These are phyloP conservation scores for Siderastrea siderea DNA, from an alignment of 92 coral and sea anemone species.

Conservation along the genomic window DNA sequence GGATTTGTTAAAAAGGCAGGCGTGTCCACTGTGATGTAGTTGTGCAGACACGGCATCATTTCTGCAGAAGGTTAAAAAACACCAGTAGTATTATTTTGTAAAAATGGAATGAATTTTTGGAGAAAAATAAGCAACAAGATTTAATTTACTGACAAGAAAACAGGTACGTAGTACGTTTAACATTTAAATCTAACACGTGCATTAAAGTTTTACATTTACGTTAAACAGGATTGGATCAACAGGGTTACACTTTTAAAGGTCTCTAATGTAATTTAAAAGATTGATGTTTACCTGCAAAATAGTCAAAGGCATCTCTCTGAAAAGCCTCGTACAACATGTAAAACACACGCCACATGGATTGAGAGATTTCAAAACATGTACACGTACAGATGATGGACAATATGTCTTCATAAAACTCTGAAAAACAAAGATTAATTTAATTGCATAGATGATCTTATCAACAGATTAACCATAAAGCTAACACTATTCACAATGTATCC, in stretches of 20 bases:
- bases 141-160: too few relatives aligned
- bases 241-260: too few relatives aligned
- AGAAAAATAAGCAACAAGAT: too few relatives aligned
- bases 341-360: constrained; percentile 91
- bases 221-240: too few relatives aligned
- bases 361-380: constrained; percentile 91
- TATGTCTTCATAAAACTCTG: constrained; percentile 95
- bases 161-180: too few relatives aligned
- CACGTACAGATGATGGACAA: constrained; percentile 92
- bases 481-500: neutral
- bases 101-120: too few relatives aligned
- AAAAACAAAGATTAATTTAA: neutral
- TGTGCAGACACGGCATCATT: constrained; percentile 97
- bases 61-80: constrained; percentile 57
- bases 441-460: too few relatives aligned
- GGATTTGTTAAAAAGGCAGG: constrained; percentile 92
- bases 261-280: too few relatives aligned
- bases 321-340: constrained; percentile 91
- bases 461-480: neutral
- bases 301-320: constrained; percentile 97
- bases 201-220: too few relatives aligned
- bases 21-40: constrained; percentile 95
- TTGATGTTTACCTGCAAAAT: constrained; percentile 82
- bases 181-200: too few relatives aligned
- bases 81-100: too few relatives aligned